Conservation (phyloP, 2,797 vertebrate species). For the Dallia pectoralis region DNA sequence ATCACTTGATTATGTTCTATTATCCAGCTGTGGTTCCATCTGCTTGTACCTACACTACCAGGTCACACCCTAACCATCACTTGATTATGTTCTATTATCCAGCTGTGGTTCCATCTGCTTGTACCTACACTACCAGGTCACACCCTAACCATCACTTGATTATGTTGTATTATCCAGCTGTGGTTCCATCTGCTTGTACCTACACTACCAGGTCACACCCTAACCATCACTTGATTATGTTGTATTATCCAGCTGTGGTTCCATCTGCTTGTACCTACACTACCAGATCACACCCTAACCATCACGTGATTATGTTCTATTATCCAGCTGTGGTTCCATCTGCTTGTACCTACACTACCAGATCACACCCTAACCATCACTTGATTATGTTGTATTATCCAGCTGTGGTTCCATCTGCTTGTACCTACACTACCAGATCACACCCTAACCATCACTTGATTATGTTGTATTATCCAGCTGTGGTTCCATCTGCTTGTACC, state of each 20-base stretch:
- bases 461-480: conserved; percentile 45
- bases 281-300: fast-evolving
- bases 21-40: conserved; percentile 59
- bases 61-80: fast-evolving
- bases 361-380: fast-evolving
- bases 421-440: fast-evolving
- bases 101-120: conserved; percentile 59
- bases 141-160: fast-evolving
- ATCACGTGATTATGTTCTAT: conserved; percentile 30
- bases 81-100: conserved; percentile 24
- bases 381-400: conserved; percentile 24
- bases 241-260: conserved; percentile 58
- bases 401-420: conserved; percentile 59
- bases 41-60: fast-evolving
- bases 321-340: conserved; percentile 59
- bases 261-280: not conserved
- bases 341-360: fast-evolving
- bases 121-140: fast-evolving
- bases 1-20: conserved; percentile 26
- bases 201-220: fast-evolving
- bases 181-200: conserved; percentile 49
- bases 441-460: fast-evolving
- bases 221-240: fast-evolving
- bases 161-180: conserved; percentile 45
- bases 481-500: conserved; percentile 49